Conservation (phyloP, 2,797 vertebrate species). For the Phoeniculus purpureus region DNA sequence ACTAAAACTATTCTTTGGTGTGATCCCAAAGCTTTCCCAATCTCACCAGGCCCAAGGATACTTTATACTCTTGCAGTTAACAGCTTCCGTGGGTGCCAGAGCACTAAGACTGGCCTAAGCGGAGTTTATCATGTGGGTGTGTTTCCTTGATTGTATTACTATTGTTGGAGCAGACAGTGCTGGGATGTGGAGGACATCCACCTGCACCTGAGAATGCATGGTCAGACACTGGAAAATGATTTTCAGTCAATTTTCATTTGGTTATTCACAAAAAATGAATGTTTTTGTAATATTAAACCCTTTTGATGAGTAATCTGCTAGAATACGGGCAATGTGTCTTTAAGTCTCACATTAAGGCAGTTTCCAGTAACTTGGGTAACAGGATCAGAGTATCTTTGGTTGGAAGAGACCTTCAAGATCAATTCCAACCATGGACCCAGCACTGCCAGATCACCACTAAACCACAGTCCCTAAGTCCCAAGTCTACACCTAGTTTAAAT, state of each 20-base stretch:
- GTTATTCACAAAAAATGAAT: not conserved
- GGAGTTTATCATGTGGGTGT: not conserved
- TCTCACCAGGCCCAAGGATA: not conserved
- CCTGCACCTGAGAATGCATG: not conserved
- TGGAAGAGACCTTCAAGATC: no score
- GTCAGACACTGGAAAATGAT: not conserved
- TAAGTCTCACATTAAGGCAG: not conserved
- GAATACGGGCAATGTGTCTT: not conserved
- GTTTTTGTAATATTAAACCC: not conserved
- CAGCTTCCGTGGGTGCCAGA: not conserved
- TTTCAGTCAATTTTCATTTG: not conserved
- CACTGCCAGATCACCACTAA: no score
- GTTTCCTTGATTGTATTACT: not conserved
- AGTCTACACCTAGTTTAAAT: no score
- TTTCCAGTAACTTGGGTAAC: not conserved
- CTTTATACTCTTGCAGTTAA: not conserved
- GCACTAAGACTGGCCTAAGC: not conserved
- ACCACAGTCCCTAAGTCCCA: no score
- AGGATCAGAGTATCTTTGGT: no score
- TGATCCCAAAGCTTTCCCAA: not conserved
- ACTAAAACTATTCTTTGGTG: not conserved
- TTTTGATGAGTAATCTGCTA: not conserved
- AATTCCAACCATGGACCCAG: no score
- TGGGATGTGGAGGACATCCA: not conserved
- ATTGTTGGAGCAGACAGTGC: not conserved